These are phyloP conservation scores for Halesus radiatus DNA, from an alignment of 1,140 invertebrate species.

Conservation along the genomic window DNA sequence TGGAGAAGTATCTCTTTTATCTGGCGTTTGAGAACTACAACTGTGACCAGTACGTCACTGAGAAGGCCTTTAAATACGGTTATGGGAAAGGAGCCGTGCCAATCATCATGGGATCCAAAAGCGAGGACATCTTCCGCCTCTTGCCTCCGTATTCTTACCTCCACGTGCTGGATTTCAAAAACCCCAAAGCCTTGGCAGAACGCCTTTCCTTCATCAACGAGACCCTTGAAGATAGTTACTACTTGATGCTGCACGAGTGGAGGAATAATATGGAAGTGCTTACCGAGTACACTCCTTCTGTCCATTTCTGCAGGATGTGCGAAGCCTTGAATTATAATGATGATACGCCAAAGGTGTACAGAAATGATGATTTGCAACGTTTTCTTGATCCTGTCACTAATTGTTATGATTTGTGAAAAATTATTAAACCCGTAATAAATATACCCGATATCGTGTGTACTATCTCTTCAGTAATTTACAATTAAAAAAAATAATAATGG, in stretches of 20 bases:
- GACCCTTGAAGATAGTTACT: constrained; percentile 61
- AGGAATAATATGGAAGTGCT: constrained; percentile 75
- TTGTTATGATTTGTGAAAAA: background rate
- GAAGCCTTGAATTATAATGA: constrained; percentile 80
- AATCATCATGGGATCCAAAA: constrained; percentile 73
- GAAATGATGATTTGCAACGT: constrained; percentile 7
- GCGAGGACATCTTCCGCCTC: constrained; percentile 65
- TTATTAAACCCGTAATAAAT: too few species aligned
- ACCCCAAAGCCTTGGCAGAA: constrained; percentile 72
- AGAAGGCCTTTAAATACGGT: constrained; percentile 75
- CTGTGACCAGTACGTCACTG: constrained; percentile 75
- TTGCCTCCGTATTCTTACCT: constrained; percentile 76
- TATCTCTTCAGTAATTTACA: too few species aligned
- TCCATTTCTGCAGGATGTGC: constrained; percentile 86
- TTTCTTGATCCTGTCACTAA: background rate
- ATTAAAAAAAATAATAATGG: too few species aligned
- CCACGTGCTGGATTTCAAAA: constrained; percentile 79
- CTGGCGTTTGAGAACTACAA: constrained; percentile 80
- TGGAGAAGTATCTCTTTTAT: constrained; percentile 77
- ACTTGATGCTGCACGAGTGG: constrained; percentile 77
- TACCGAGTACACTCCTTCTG: constrained; percentile 78
- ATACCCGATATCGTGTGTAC: too few species aligned
- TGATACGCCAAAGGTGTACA: constrained; percentile 68
- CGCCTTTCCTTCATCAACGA: constrained; percentile 74
- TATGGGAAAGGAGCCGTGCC: constrained; percentile 73